Evolutionary conservation across 2,113 vertebrate species (phyloP).

Genomic region (Ranitomeya imitator): DNA sequence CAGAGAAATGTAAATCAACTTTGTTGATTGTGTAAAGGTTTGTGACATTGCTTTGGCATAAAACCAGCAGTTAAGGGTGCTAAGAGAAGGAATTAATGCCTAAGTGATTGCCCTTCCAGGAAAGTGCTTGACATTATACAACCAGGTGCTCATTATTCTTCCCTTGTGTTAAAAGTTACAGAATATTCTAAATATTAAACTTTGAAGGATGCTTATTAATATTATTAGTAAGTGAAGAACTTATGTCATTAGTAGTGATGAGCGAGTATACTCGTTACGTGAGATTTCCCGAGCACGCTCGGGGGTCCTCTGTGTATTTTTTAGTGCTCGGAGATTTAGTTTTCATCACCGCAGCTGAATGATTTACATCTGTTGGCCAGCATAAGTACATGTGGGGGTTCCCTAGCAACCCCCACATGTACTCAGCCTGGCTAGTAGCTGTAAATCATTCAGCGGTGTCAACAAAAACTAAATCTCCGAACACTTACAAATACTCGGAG

Average conservation of each 20-base stretch:
- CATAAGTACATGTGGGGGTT: too few species aligned
- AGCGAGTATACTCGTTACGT: too few species aligned
- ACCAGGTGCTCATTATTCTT: constrained; percentile 49
- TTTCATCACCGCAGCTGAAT: too few species aligned
- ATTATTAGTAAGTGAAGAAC: neutral
- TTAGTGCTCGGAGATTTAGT: too few species aligned
- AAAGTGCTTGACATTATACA: constrained; percentile 51
- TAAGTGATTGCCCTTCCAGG: constrained; percentile 49
- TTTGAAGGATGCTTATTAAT: neutral
- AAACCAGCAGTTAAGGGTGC: neutral
- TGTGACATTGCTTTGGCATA: constrained; percentile 1
- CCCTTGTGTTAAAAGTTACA: neutral
- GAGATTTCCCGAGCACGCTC: too few species aligned
- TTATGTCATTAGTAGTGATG: neutral
- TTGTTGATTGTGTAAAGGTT: neutral
- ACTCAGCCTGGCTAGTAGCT: too few species aligned
- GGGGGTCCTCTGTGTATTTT: too few species aligned
- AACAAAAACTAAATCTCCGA: too few species aligned
- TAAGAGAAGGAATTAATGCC: neutral
- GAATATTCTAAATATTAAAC: neutral
- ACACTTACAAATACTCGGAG: too few species aligned
- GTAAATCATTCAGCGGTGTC: too few species aligned
- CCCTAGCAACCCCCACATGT: too few species aligned
- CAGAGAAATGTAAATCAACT: constrained; percentile 1
- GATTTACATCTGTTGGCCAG: too few species aligned